Evolutionary conservation across 2,888 invertebrate species (phyloP).

Genomic region (Stomorhina lunata): DNA sequence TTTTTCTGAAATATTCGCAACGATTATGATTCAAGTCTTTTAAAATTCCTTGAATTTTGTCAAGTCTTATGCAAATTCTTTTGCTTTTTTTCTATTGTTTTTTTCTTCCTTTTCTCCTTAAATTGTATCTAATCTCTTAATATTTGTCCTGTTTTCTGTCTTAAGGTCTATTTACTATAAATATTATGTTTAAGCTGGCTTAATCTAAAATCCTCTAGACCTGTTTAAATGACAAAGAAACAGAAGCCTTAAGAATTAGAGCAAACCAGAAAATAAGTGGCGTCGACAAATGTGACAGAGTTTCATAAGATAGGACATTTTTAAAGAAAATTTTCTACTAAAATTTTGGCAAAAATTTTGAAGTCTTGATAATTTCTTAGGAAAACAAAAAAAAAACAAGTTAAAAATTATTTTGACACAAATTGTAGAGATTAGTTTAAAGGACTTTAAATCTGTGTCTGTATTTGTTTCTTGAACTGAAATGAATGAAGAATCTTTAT

Average conservation of each 20-base stretch:
- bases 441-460: no score
- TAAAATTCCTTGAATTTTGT: no score
- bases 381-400: background rate
- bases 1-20: no score
- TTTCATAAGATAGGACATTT: background rate
- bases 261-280: background rate
- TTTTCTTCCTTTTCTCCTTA: no score
- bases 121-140: background rate
- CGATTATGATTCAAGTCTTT: no score
- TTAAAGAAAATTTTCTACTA: background rate
- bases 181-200: conserved; percentile 34
- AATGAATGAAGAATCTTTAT: no score
- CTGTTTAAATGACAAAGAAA: background rate
- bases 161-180: conserved; percentile 34
- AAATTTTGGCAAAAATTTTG: background rate
- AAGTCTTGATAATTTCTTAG: background rate
- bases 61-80: no score
- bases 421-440: no score
- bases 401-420: no score
- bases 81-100: no score
- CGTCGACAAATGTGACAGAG: background rate
- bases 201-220: background rate
- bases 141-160: background rate
- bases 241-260: conserved; percentile 49
- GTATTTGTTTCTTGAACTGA: no score